Conservation (phyloP, 2,113 vertebrate genomes). For the Cynocephalus volans region DNA sequence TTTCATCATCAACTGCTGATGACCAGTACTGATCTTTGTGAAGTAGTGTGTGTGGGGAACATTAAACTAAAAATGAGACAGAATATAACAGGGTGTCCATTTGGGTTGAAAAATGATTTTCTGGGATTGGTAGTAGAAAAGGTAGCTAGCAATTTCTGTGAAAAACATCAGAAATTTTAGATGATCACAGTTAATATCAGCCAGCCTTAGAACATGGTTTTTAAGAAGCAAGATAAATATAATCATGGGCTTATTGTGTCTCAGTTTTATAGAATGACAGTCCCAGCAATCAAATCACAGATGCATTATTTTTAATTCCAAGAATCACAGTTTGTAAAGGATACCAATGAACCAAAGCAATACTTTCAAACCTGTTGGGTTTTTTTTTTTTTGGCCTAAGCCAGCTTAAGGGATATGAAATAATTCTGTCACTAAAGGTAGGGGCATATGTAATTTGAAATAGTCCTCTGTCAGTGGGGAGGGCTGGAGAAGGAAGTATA, state of each 20-base stretch:
- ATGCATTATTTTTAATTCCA: conserved; percentile 28
- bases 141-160: not conserved
- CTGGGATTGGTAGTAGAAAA: not conserved
- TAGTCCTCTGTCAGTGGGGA: too few species aligned
- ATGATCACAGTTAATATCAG: not conserved
- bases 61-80: not conserved
- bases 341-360: too few species aligned
- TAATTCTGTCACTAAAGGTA: not conserved
- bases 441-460: not conserved
- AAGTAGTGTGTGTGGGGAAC: not conserved
- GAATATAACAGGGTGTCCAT: not conserved
- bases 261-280: not conserved
- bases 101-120: conserved; percentile 33
- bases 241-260: not conserved
- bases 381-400: too few species aligned
- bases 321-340: not conserved
- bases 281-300: not conserved
- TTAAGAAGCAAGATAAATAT: conserved; percentile 15
- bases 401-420: too few species aligned
- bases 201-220: not conserved
- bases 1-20: not conserved
- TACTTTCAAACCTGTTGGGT: too few species aligned
- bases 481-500: too few species aligned
- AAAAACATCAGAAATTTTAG: not conserved
- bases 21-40: not conserved